A percentile compares a stretch with the other conserved stretches of the same genome.
These are phyloP conservation scores for Dysdera silvatica DNA, from an alignment of 1,140 invertebrate genomes.

Conservation along the genomic window DNA sequence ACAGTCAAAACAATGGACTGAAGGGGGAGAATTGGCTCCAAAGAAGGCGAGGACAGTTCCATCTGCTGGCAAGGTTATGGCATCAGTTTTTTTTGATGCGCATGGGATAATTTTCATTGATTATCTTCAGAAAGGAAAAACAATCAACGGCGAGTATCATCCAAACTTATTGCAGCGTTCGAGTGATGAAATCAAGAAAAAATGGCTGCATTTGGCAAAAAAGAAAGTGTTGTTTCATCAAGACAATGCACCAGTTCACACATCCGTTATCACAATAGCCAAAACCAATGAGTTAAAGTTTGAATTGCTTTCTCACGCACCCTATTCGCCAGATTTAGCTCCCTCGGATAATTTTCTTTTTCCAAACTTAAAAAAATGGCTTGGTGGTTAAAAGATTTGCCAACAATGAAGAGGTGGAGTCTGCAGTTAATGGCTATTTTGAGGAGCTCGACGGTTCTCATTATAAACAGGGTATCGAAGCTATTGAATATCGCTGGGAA, in stretches of 20 bases:
- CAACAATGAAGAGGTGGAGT: no score
- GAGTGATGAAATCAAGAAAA: no score
- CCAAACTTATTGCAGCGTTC: no score
- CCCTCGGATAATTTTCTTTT: neutral
- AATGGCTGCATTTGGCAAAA: neutral
- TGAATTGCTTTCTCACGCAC: neutral
- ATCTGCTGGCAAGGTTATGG: constrained; percentile 39
- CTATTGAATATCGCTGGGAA: no score
- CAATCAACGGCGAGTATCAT: constrained; percentile 27
- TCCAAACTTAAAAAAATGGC: neutral
- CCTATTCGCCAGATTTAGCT: neutral
- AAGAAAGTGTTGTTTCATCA: constrained; percentile 21
- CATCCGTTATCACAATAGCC: neutral
- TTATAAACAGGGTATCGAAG: no score
- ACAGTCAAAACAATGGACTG: constrained; percentile 40
- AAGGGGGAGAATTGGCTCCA: constrained; percentile 31
- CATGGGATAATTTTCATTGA: constrained; percentile 34
- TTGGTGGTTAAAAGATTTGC: neutral
- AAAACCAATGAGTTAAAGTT: neutral
- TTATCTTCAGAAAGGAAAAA: constrained; percentile 31
- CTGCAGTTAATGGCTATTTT: no score
- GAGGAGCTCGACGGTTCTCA: no score
- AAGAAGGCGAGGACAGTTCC: constrained; percentile 41
- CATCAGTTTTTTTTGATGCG: constrained; percentile 37
- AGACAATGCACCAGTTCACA: neutral